These are phyloP conservation scores for Neosilurus mollespiculum DNA, from an alignment of 2,797 vertebrate species.

Conservation along the genomic window DNA sequence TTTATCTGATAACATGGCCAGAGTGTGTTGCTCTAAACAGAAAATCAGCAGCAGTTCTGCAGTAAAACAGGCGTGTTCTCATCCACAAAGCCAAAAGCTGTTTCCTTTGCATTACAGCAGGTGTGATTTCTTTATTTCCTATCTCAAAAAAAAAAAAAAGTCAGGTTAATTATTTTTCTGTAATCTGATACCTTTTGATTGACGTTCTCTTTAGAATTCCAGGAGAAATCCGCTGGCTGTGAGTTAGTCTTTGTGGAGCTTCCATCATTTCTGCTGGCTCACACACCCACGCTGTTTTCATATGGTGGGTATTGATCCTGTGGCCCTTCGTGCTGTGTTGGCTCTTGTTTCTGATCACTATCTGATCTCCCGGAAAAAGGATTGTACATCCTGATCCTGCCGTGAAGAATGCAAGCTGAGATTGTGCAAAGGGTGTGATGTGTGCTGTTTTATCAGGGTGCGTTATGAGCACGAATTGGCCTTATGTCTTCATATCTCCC, in stretches of 20 bases:
- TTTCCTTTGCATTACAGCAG: not conserved
- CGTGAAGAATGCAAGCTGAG: conserved; percentile 23
- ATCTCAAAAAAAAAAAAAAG: not conserved
- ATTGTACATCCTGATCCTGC: conserved; percentile 44
- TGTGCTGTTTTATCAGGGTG: not conserved
- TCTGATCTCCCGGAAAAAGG: conserved; percentile 43
- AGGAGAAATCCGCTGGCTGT: conserved; percentile 44
- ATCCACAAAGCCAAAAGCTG: conserved; percentile 3
- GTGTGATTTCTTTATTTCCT: not conserved
- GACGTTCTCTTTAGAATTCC: conserved; percentile 45
- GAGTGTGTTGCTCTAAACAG: not conserved
- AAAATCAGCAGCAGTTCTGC: not conserved
- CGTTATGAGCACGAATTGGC: not conserved
- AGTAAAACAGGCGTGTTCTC: not conserved
- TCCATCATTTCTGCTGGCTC: conserved; percentile 28
- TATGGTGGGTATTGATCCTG: conserved; percentile 54
- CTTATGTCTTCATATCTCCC: not conserved
- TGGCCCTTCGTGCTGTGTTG: conserved; percentile 32
- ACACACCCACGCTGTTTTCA: conserved; percentile 29
- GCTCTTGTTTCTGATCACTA: conserved; percentile 54
- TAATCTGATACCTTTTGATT: not conserved
- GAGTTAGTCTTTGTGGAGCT: conserved; percentile 49
- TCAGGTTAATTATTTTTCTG: not conserved
- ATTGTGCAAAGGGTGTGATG: not conserved
- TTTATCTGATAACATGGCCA: not conserved